Evolutionary conservation across 2,888 invertebrate genomes (phyloP).

Genomic region (Apodemia mormo): DNA sequence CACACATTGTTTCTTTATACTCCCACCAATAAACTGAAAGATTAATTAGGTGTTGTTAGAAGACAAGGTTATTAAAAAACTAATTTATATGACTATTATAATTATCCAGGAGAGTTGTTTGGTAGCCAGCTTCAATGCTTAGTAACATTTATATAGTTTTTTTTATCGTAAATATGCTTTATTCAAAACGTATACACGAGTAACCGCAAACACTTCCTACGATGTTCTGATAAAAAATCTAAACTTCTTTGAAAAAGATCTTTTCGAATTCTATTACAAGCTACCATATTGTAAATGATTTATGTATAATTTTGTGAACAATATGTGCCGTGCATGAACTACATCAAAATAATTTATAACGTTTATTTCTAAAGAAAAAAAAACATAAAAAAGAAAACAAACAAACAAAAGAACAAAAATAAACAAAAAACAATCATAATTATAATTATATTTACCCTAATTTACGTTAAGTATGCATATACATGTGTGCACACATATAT

Average conservation of each 20-base stretch:
- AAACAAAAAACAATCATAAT: too few species aligned
- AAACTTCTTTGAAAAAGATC: not conserved
- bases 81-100: constrained; percentile 1
- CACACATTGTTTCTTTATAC: constrained; percentile 25
- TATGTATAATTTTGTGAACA: too few species aligned
- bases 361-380: too few species aligned
- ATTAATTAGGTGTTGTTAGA: not conserved
- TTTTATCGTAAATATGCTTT: not conserved
- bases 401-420: too few species aligned
- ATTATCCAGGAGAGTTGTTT: not conserved
- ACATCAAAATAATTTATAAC: too few species aligned
- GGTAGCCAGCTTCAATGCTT: not conserved
- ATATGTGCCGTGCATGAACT: too few species aligned
- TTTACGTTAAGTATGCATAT: too few species aligned
- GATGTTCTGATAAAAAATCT: not conserved
- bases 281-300: too few species aligned
- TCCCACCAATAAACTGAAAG: not conserved
- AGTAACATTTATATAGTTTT: not conserved
- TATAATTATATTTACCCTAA: too few species aligned
- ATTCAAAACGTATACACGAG: not conserved
- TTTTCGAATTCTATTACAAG: too few species aligned
- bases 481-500: too few species aligned
- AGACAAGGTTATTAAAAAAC: not conserved
- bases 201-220: not conserved
- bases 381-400: too few species aligned